A percentile compares a stretch with the other conserved stretches of the same genome.
phyloP scores from a whole-genome alignment of 2,888 invertebrate genomes.

The Leistus spinibarbis region DNA sequence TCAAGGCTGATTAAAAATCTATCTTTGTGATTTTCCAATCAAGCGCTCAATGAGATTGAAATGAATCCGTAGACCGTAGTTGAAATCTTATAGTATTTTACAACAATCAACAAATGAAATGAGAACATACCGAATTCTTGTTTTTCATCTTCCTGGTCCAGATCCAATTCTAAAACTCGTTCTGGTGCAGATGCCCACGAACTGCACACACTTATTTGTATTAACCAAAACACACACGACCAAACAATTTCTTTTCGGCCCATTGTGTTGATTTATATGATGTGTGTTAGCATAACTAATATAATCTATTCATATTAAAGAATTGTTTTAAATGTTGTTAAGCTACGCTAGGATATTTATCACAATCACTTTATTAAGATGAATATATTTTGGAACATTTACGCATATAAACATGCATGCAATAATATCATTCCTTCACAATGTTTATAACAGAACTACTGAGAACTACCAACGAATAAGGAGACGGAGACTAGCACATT shows the following conservation, averaged over 20 bases:
- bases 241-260: conserved; percentile 31
- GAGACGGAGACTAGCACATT: too few species aligned
- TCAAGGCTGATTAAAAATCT: too few species aligned
- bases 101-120: too few species aligned
- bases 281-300: conserved; percentile 25
- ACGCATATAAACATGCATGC: conserved; percentile 10
- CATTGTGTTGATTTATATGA: conserved; percentile 20
- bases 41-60: too few species aligned
- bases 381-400: conserved; percentile 19
- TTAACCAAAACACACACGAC: conserved; percentile 31
- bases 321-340: conserved; percentile 12
- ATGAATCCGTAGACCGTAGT: too few species aligned
- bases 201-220: conserved; percentile 27
- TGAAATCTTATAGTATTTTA: too few species aligned
- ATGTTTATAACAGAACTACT: neutral
- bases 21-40: too few species aligned
- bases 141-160: neutral
- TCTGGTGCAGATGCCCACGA: neutral
- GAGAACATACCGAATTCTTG: neutral
- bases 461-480: neutral
- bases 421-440: conserved; percentile 7
- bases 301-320: conserved; percentile 28
- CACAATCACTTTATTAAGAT: conserved; percentile 22
- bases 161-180: neutral
- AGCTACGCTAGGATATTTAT: conserved; percentile 15